Evolutionary conservation across 2,797 vertebrate species (phyloP), one percentile per base, ranked within the genome.

Genomic region (Pachyuromys duprasi): DNA sequence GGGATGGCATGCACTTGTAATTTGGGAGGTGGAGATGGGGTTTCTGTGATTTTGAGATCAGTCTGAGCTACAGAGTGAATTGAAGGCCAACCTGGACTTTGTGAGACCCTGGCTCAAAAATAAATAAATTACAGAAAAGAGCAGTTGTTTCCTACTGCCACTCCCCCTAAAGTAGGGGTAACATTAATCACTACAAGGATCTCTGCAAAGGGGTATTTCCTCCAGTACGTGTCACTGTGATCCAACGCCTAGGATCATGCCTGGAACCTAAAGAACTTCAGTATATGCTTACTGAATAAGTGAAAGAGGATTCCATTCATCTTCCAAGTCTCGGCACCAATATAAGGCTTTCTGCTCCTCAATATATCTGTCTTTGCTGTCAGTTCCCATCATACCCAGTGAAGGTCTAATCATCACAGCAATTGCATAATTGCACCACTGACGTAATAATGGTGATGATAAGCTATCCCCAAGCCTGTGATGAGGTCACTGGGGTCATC

Each of bases 391-490:
- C 12, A 60, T 4, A 9, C 28, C 15, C 57, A 3, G 6, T 8
- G 4, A 22, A 2, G 39, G 26, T 13, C 39, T 20, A n/a, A 3
- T 28, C 86, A 49, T 78, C 79, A 18, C 14, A 62, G 12, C 45
- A 26, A 31, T 22, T 9, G 0, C 2, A 18, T 1, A 3, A 22
- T 18, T 33, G 31, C 2, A 28, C 55, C 1, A 3, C 39, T 76
- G 8, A 33, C 62, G 55, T 69, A n/a, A 88, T 57, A 62, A 45
- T 49, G 45, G 17, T 60, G 65, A n/a, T 26, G 55, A 70, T 22
- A 62, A 69, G 17, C 14, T 72, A 78, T 91, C 33, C 42, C 7
- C 42, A 86, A 26, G 53, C 62, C 49, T 78, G 60, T 36, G 55
- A 76, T 42, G 57, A 49, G 45, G 20, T 78, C 31, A 15, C 45